Conservation (phyloP, 30 jellyfish, hydroid and myxozoan genomes). For the Aurelia aurita region DNA sequence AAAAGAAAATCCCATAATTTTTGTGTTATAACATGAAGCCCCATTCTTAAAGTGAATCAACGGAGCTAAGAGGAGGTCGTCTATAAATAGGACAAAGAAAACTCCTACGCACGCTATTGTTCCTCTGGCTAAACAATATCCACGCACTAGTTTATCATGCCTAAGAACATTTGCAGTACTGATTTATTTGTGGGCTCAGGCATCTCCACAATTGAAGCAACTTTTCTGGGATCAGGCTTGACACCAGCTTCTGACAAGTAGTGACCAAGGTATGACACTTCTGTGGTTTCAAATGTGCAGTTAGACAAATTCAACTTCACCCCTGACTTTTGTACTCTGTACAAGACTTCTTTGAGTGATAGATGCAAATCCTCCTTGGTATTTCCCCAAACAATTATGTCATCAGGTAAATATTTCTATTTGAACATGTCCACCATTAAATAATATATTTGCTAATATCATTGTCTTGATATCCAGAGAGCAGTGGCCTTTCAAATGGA, state of each 20-base stretch:
- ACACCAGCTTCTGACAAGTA: conserved; percentile 51
- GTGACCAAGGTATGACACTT: conserved; percentile 45
- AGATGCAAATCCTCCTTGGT: background rate
- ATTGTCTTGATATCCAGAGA: no score
- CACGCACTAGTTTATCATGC: conserved; percentile 45
- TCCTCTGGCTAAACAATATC: no score
- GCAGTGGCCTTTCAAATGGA: no score
- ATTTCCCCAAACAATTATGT: conserved; percentile 25
- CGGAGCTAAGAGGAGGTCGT: no score
- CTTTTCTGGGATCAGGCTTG: conserved; percentile 54
- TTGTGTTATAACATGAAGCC: no score
- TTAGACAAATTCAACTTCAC: conserved; percentile 27
- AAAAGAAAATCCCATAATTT: no score
- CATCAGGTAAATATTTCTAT: conserved; percentile 12
- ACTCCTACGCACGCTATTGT: no score
- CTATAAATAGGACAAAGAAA: no score
- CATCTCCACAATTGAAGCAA: conserved; percentile 32
- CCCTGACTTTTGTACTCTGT: conserved; percentile 34
- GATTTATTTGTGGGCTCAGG: conserved; percentile 31
- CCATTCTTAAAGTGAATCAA: no score
- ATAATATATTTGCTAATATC: no score
- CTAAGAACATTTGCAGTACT: conserved; percentile 47
- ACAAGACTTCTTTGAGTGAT: conserved; percentile 6
- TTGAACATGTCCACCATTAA: conserved; percentile 19
- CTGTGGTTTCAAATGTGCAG: conserved; percentile 38